Base-by-base conservation (phyloP, 2,888 invertebrate genomes). In the Griposia aprilina region DNA sequence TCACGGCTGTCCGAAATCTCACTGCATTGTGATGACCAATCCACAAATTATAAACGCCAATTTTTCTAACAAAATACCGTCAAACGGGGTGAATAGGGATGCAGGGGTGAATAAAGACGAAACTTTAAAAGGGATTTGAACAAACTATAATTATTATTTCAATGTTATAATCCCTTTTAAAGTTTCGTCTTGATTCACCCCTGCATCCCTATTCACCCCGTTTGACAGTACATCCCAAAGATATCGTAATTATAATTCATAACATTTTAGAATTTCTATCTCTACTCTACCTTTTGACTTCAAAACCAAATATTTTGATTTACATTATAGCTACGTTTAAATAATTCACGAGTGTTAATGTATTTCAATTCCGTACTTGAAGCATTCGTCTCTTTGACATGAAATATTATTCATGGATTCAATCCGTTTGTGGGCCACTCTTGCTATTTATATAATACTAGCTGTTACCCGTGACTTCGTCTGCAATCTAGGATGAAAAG, bases 351-450 rank as follows among this genome's bases (percentile, higher is more conserved):
- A 83, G 74, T 74, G 79, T 82, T 88, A 84, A 87, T 88, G 80
- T 73, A 88, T 85, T 87, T 87, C 79, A 74, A 80, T 82, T 81
- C 76, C 71, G 73, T 66, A 63, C 73, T 60, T 83, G 17, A 65
- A 66, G 68, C 72, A 87, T 88, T 71, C 80, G 73, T 85, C 81
- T 82, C 84, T 84, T 85, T 88, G 88, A 84, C 75, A 66, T 80
- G 60, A 74, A 88, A 85, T 85, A 84, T 82, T 88, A 88, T 88
- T 88, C 88, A 88, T 88, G 74, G 66, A 88, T 87, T 85, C 85
- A 78, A 65, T 74, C 68, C 83, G 57, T 84, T 76, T 78, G 81
- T 74, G 55, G 84, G 70, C 41, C 70, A 83, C 75, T 60, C 62
- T 78, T 71, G 69, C 74, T 74, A 74, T 74, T 74, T 76, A 74